Percentiles rank a stretch among this genome's conserved stretches.
phyloP scores from a whole-genome alignment of 2,797 vertebrate genomes.

The Buceros bicornis region DNA sequence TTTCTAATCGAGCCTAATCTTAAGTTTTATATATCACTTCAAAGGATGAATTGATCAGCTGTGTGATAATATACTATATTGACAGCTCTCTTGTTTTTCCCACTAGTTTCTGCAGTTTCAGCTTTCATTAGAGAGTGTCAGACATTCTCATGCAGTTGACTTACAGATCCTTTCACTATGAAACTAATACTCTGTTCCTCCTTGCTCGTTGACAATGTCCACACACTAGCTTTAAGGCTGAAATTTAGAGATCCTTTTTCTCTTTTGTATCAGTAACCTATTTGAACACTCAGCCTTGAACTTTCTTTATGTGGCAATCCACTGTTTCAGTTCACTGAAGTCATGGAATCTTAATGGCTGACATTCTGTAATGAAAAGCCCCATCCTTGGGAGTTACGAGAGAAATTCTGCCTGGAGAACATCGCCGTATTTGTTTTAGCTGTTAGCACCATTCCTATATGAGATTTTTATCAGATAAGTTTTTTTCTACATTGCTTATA shows the following conservation, averaged over 20 bases:
- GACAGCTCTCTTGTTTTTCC: not conserved
- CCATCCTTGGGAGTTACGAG: not conserved
- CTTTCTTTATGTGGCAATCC: not conserved
- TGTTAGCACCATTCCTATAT: not conserved
- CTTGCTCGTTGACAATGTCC: not conserved
- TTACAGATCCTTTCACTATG: not conserved
- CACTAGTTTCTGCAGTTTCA: not conserved
- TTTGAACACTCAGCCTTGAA: not conserved
- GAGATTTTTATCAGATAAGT: not conserved
- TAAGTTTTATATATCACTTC: not conserved
- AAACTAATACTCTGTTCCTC: not conserved
- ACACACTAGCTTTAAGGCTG: not conserved
- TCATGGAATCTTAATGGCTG: not conserved
- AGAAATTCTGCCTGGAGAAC: not conserved
- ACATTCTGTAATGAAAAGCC: not conserved
- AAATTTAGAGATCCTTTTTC: not conserved
- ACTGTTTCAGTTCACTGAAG: not conserved
- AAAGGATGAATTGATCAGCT: not conserved
- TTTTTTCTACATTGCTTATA: not conserved
- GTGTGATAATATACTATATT: not conserved
- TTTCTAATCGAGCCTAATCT: not conserved
- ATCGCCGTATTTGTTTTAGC: not conserved
- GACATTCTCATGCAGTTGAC: not conserved
- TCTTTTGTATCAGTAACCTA: not conserved
- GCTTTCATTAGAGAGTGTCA: not conserved